Conservation (phyloP, 2,113 vertebrate genomes). For the Dromiciops gliroides region DNA sequence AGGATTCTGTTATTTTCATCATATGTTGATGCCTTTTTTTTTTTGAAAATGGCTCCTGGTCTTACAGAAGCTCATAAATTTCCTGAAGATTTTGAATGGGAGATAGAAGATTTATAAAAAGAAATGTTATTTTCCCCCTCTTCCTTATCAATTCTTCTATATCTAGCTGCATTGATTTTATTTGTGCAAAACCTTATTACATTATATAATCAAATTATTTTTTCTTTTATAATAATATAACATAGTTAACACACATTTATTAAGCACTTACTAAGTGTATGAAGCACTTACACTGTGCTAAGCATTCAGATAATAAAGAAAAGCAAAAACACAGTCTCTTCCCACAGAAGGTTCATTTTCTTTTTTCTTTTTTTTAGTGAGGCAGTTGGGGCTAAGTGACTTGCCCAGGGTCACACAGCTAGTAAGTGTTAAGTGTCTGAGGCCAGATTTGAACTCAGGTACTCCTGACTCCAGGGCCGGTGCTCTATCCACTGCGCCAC, state of each 20-base stretch:
- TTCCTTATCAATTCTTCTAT: background rate
- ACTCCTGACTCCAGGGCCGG: too few relatives aligned
- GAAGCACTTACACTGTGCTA: background rate
- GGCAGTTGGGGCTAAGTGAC: too few relatives aligned
- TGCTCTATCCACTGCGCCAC: too few relatives aligned
- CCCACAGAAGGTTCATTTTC: background rate
- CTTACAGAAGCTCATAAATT: background rate
- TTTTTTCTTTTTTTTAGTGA: too few relatives aligned
- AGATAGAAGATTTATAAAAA: background rate
- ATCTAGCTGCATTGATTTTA: background rate
- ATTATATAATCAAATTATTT: background rate
- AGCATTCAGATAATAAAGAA: background rate
- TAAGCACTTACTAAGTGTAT: background rate
- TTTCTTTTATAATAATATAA: background rate
- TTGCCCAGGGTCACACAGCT: too few relatives aligned
- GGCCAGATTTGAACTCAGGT: too few relatives aligned
- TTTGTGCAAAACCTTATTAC: background rate
- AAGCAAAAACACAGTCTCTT: background rate
- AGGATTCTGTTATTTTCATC: background rate
- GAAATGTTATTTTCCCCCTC: background rate
- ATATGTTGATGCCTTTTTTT: background rate
- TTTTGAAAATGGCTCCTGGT: background rate
- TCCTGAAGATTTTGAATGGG: background rate
- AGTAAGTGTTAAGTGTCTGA: too few relatives aligned
- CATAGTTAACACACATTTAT: background rate